Percentiles rank a stretch among this genome's conserved stretches.
These are phyloP conservation scores for Machimus rusticus DNA, from an alignment of 2,888 invertebrate genomes.

Conservation along the genomic window DNA sequence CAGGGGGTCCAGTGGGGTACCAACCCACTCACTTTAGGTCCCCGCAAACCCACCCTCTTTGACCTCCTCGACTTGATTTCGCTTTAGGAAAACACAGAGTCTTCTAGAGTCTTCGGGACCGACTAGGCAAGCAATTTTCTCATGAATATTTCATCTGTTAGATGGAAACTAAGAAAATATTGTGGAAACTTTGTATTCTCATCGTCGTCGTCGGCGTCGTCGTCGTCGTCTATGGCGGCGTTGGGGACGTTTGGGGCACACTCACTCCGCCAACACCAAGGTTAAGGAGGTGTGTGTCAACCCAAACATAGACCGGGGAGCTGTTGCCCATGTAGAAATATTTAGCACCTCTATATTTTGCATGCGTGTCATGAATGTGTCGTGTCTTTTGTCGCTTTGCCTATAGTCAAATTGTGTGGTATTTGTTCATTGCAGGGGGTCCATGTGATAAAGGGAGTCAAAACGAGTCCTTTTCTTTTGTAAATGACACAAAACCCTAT, in stretches of 20 bases:
- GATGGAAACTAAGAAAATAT: conserved; percentile 17
- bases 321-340: background rate
- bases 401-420: background rate
- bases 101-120: background rate
- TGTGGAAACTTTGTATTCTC: conserved; percentile 1
- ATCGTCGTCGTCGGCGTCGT: background rate
- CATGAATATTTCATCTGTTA: conserved; percentile 9
- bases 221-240: background rate
- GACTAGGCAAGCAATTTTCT: background rate
- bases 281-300: background rate
- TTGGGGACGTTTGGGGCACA: background rate
- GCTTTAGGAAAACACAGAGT: background rate
- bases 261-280: background rate
- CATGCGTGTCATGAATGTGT: background rate
- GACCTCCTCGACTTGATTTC: background rate
- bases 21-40: too few species aligned
- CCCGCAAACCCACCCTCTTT: too few species aligned
- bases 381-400: background rate
- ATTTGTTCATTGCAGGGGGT: background rate
- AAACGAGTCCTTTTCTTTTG: background rate
- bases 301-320: background rate
- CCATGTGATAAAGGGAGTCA: background rate
- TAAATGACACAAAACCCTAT: background rate
- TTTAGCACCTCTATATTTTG: background rate
- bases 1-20: background rate